Evolutionary conservation across 2,888 invertebrate genomes (phyloP).

Genomic region (Trichopria drosophilae): DNA sequence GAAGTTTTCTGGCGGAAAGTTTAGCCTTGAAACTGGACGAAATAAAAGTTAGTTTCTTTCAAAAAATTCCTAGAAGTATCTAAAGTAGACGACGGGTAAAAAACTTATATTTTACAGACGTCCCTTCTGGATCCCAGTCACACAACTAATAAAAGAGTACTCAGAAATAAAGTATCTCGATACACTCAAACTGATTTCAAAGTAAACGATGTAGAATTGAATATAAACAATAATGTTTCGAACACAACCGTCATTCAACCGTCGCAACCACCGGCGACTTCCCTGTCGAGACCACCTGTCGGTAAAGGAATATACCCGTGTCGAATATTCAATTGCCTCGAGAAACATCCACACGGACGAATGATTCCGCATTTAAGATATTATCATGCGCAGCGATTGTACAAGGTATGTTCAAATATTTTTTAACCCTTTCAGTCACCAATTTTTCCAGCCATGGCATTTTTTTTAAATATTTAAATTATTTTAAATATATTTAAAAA

Average conservation of each 20-base stretch:
- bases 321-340: slow-evolving; percentile 58
- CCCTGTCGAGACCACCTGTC: slow-evolving; percentile 34
- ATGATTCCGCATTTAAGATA: slow-evolving; percentile 63
- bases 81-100: too few relatives aligned
- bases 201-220: not conserved
- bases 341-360: slow-evolving; percentile 57
- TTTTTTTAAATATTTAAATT: too few relatives aligned
- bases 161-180: slow-evolving; percentile 2
- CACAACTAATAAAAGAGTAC: slow-evolving; percentile 5
- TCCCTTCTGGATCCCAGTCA: slow-evolving; percentile 23
- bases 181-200: slow-evolving; percentile 12
- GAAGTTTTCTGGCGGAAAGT: slow-evolving; percentile 64
- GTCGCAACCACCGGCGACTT: too few relatives aligned
- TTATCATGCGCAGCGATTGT: too few relatives aligned
- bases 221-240: not conserved
- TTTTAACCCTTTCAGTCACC: too few relatives aligned
- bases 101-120: slow-evolving; percentile 8
- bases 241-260: too few relatives aligned
- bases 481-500: too few relatives aligned
- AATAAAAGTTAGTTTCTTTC: slow-evolving; percentile 42
- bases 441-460: too few relatives aligned
- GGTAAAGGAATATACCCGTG: slow-evolving; percentile 62
- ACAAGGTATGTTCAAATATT: too few relatives aligned
- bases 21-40: slow-evolving; percentile 60
- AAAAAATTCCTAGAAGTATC: not conserved